phyloP scores from a whole-genome alignment of 2,797 vertebrate species.

The Menidia menidia region DNA sequence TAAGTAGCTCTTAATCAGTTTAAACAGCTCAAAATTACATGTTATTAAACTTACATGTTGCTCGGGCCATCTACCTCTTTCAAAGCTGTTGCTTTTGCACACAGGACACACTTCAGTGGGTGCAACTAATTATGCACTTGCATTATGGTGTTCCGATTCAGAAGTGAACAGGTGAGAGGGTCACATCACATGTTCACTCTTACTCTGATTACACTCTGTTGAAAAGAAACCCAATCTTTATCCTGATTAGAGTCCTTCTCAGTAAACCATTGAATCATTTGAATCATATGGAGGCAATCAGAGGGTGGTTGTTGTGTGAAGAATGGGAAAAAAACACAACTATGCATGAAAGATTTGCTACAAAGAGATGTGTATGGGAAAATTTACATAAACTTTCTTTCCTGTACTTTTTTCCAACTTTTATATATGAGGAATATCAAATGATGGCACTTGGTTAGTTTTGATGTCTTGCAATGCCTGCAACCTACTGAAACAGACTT shows the following conservation, averaged over 20 bases:
- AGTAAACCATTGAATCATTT: constrained; percentile 48
- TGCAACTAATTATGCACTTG: constrained; percentile 41
- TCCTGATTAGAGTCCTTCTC: constrained; percentile 60
- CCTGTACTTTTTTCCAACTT: too few relatives aligned
- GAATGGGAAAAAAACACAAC: neutral
- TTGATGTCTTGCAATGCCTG: too few relatives aligned
- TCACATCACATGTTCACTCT: constrained; percentile 45
- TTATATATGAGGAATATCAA: too few relatives aligned
- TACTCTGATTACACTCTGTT: constrained; percentile 57
- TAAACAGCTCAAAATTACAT: neutral
- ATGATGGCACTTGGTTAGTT: too few relatives aligned
- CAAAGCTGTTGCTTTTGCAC: constrained; percentile 5
- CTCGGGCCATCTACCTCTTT: constrained; percentile 11
- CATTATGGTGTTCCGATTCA: constrained; percentile 37
- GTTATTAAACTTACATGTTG: constrained; percentile 3
- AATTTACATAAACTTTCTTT: too few relatives aligned
- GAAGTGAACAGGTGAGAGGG: constrained; percentile 46
- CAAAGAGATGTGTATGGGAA: too few relatives aligned
- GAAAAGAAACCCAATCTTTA: constrained; percentile 56
- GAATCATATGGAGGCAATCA: constrained; percentile 42
- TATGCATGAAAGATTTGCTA: neutral
- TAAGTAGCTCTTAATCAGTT: neutral
- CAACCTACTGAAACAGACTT: too few relatives aligned
- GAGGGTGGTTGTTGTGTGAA: constrained; percentile 1
- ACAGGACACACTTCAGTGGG: constrained; percentile 25